Evolutionary conservation across 2,113 vertebrate genomes (phyloP).

Genomic region (Seriola rivoliana): DNA sequence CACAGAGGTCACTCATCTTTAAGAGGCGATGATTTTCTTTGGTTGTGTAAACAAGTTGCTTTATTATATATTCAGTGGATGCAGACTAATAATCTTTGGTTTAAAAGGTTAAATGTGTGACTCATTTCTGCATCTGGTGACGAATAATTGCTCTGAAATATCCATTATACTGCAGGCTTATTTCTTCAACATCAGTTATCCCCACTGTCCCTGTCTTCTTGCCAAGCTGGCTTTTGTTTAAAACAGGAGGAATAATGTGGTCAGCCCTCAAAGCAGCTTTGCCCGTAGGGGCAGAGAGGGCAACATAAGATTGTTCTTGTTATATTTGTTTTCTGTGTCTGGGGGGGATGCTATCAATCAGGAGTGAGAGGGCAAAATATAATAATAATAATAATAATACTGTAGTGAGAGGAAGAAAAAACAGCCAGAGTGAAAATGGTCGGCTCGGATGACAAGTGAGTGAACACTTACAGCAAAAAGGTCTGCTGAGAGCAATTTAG

Average conservation of each 20-base stretch:
- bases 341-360: conserved; percentile 78
- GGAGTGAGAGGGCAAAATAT: conserved; percentile 50
- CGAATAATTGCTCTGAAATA: conserved; percentile 34
- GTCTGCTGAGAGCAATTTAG: not conserved
- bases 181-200: conserved; percentile 33
- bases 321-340: conserved; percentile 76
- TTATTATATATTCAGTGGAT: conserved; percentile 21
- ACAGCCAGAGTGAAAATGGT: conserved; percentile 54
- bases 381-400: conserved; percentile 56
- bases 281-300: conserved; percentile 50
- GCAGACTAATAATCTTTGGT: not conserved
- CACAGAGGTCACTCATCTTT: not conserved
- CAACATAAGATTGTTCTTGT: conserved; percentile 64
- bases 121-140: conserved; percentile 34
- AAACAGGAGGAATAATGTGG: conserved; percentile 63
- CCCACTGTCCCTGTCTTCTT: conserved; percentile 15
- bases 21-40: not conserved
- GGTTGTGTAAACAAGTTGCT: conserved; percentile 14
- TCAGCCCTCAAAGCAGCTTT: conserved; percentile 64
- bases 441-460: conserved; percentile 63
- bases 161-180: conserved; percentile 35
- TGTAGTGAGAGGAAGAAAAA: conserved; percentile 26
- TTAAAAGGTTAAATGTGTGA: conserved; percentile 49
- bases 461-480: conserved; percentile 26
- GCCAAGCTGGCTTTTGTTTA: conserved; percentile 70